Evolutionary conservation across 2,113 vertebrate genomes (phyloP).

Genomic region (Atlantisia rogersi): DNA sequence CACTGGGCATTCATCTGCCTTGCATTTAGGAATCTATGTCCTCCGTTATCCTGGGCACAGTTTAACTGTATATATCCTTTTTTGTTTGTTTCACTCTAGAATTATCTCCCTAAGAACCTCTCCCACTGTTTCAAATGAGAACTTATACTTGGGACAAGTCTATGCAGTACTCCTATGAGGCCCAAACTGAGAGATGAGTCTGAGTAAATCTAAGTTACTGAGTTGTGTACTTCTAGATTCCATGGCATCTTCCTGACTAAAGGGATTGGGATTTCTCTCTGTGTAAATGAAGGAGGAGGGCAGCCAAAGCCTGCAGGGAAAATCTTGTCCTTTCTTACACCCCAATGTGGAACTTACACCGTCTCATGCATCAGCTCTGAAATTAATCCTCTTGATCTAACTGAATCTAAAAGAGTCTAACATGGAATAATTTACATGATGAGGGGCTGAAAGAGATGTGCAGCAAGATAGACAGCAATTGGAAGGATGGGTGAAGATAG

Average conservation of each 20-base stretch:
- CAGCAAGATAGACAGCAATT: not conserved
- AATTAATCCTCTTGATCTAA: slow-evolving; percentile 12
- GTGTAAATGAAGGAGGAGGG: not conserved
- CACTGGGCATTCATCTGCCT: not conserved
- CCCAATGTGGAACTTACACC: not conserved
- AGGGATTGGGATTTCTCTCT: not conserved
- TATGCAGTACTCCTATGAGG: not conserved
- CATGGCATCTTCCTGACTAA: not conserved
- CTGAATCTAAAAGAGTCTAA: not conserved
- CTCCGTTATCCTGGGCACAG: not conserved
- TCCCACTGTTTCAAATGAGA: not conserved
- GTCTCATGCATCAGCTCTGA: not conserved
- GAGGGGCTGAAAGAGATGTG: not conserved
- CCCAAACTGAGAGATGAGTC: not conserved
- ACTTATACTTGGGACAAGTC: not conserved
- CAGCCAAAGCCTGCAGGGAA: not conserved
- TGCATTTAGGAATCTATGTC: not conserved
- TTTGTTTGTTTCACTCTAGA: not conserved
- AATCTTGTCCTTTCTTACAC: not conserved
- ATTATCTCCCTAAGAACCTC: not conserved
- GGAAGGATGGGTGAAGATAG: not conserved
- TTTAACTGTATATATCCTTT: not conserved
- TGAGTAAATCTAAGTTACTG: not conserved
- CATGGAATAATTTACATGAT: not conserved
- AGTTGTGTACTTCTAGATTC: not conserved